A percentile compares a stretch with the other conserved stretches of the same genome.
These are phyloP conservation scores for Percopsis transmontana DNA, from an alignment of 2,113 vertebrate species.

Conservation along the genomic window DNA sequence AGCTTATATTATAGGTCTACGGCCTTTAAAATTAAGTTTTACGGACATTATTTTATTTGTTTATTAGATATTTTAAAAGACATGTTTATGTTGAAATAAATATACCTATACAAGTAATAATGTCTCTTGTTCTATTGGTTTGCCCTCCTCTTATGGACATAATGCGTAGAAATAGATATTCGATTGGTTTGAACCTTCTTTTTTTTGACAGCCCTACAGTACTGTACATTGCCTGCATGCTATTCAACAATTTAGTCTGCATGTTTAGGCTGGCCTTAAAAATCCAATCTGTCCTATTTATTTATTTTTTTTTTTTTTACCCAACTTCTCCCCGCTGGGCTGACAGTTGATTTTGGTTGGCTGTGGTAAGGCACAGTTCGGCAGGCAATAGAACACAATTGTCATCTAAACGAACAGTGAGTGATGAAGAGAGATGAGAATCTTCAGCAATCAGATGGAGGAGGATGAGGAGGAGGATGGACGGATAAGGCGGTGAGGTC, in stretches of 20 bases:
- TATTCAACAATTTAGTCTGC: not conserved
- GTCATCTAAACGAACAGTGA: not conserved
- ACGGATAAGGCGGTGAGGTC: not conserved
- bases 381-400: not conserved
- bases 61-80: too few relatives aligned
- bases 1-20: too few relatives aligned
- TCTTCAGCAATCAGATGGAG: not conserved
- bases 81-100: too few relatives aligned
- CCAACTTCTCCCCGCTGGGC: not conserved
- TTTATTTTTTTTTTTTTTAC: not conserved
- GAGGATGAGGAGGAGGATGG: not conserved
- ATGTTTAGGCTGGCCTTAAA: conserved; percentile 7
- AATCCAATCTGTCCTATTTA: conserved; percentile 15
- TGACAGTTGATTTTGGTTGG: not conserved
- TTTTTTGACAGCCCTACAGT: too few relatives aligned
- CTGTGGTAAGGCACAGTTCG: not conserved
- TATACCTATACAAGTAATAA: too few relatives aligned
- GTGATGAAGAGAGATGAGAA: not conserved
- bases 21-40: too few relatives aligned
- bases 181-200: too few relatives aligned
- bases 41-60: too few relatives aligned
- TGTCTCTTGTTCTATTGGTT: too few relatives aligned
- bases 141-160: not conserved
- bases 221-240: not conserved
- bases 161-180: too few relatives aligned